These are phyloP conservation scores for Lasioglossum vierecki DNA, from an alignment of 2,888 invertebrate genomes.

Conservation along the genomic window DNA sequence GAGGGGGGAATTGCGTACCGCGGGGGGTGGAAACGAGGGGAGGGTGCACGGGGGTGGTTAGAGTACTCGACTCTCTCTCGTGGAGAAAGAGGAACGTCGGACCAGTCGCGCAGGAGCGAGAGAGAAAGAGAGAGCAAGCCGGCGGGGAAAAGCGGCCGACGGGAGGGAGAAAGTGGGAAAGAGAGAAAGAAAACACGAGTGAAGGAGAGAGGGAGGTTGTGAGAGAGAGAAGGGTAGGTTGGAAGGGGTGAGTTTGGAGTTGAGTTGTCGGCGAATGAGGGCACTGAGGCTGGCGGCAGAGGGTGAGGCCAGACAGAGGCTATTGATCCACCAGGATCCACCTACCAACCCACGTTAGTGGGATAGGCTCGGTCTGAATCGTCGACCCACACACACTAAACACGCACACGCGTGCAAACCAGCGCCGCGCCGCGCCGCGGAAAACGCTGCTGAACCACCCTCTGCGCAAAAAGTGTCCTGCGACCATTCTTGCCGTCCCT, in stretches of 20 bases:
- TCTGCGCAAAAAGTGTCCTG: constrained; percentile 27
- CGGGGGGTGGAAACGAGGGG: not conserved
- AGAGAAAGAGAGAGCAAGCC: not conserved
- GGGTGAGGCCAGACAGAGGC: constrained; percentile 83
- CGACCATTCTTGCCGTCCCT: constrained; percentile 30
- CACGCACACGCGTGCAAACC: not conserved
- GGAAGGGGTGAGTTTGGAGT: constrained; percentile 74
- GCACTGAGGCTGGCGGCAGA: constrained; percentile 80
- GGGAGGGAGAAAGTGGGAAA: constrained; percentile 26
- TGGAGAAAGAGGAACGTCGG: not conserved
- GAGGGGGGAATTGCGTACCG: constrained; percentile 40
- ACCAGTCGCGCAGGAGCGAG: constrained; percentile 12
- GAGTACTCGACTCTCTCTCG: constrained; percentile 12
- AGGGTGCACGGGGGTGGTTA: not conserved
- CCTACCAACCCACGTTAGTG: constrained; percentile 79
- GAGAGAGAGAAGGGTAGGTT: constrained; percentile 21
- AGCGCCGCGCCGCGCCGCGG: not conserved
- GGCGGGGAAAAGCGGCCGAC: constrained; percentile 5
- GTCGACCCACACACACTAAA: constrained; percentile 71
- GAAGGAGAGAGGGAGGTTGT: constrained; percentile 35
- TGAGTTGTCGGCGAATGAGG: constrained; percentile 80
- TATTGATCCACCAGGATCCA: constrained; percentile 82
- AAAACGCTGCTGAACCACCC: constrained; percentile 24
- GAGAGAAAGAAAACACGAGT: constrained; percentile 23
- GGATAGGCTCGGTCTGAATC: constrained; percentile 81